phyloP scores from a whole-genome alignment of 2,797 vertebrate species.

The Pantherophis alleghaniensis region DNA sequence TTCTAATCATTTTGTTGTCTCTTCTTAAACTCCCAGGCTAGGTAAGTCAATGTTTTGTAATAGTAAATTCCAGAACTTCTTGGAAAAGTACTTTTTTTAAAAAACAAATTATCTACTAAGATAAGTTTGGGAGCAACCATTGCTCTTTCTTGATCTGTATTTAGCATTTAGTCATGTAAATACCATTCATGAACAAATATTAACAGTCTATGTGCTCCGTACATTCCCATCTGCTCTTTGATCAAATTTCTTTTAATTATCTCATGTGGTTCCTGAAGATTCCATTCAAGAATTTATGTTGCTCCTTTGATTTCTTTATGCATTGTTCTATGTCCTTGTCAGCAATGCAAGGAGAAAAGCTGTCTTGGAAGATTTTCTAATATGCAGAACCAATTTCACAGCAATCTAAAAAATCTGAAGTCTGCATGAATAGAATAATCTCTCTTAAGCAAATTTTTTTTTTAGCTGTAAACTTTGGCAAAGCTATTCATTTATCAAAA shows the following conservation, averaged over 20 bases:
- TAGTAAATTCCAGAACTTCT: neutral
- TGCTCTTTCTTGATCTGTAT: neutral
- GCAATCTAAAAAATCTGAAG: conserved; percentile 80
- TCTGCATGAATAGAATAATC: conserved; percentile 79
- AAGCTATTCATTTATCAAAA: conserved; percentile 75
- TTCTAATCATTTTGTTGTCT: neutral
- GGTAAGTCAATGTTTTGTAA: neutral
- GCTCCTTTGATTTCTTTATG: conserved; percentile 75
- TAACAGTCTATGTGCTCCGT: neutral
- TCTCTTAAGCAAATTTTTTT: conserved; percentile 88
- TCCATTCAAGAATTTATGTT: conserved; percentile 67
- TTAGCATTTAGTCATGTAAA: neutral
- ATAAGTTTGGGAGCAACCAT: neutral
- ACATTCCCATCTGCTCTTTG: neutral
- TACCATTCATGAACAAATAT: neutral
- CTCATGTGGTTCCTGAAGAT: conserved; percentile 54
- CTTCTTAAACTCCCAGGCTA: neutral
- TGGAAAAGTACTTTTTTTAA: neutral
- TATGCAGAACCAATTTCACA: conserved; percentile 88
- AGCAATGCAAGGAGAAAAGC: conserved; percentile 72
- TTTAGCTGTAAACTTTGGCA: conserved; percentile 79
- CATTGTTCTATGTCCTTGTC: conserved; percentile 83
- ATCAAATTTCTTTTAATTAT: neutral
- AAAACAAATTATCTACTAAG: neutral
- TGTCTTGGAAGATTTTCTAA: conserved; percentile 80